Evolutionary conservation across 2,113 vertebrate species (phyloP).

Genomic region (Callocephalon fimbriatum): DNA sequence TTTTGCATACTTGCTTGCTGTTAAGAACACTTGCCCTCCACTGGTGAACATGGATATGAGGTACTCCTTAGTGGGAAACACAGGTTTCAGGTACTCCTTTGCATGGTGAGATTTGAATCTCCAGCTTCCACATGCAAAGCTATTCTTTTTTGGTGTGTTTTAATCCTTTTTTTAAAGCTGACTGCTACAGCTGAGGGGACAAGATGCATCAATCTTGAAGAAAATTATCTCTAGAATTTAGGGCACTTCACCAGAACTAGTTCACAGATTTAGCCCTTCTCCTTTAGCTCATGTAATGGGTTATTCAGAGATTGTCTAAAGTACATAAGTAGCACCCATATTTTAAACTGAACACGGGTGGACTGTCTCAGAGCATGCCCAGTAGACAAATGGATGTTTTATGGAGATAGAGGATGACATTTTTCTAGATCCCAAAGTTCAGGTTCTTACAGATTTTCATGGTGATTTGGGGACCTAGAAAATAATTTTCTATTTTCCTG

Average conservation of each 20-base stretch:
- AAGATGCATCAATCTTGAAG: background rate
- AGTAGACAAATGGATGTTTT: background rate
- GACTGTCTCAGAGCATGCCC: background rate
- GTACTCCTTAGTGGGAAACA: background rate
- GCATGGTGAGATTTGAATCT: background rate
- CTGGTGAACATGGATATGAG: fast-evolving
- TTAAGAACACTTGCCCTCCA: background rate
- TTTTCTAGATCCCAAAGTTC: background rate
- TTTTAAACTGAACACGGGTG: background rate
- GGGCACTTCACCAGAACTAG: background rate
- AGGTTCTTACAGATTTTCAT: background rate
- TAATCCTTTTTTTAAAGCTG: background rate
- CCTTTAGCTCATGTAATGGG: background rate
- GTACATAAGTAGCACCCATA: background rate
- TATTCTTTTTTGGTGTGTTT: background rate
- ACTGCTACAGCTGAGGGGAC: background rate
- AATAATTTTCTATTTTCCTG: background rate
- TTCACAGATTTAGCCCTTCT: background rate
- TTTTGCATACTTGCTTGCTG: background rate
- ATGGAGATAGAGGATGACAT: background rate
- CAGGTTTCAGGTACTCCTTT: background rate
- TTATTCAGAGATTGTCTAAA: background rate
- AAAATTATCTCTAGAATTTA: background rate
- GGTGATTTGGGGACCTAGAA: background rate
- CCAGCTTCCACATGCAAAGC: background rate